Evolutionary conservation across 1,140 invertebrate genomes (phyloP), one percentile per base, ranked within the genome.

Genomic region (Formica selysi): DNA sequence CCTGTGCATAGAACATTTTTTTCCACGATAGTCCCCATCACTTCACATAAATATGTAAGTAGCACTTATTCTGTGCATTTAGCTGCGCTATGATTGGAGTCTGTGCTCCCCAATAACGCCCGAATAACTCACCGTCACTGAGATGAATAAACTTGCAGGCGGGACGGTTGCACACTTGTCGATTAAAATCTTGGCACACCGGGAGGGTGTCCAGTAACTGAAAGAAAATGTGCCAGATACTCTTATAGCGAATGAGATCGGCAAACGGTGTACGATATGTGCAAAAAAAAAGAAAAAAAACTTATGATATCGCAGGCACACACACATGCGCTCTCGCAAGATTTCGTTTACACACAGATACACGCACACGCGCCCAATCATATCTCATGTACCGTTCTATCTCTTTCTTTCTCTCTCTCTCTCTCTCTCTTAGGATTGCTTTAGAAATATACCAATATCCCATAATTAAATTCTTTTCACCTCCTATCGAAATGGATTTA

Each of bases 121-220:
- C 3, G 4, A 51, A 54, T 74, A 92, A 96, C 96, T 96, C 95
- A 99, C 98, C 98, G 97, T 98, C 98, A 96, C 97, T 96, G 96
- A 98, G 97, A 97, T 98, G 98, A 96, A 98, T 98, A 96, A 98
- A 98, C 97, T 98, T 98, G 97, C 98, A 99, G 96, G 98, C 97
- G 96, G 98, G 97, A 96, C 98, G 97, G 96, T 98, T 97, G 97
- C 98, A 98, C 96, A 98, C 97, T 96, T 98, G 98, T 96, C 97
- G 97, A 98, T 98, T 99, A 99, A 99, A 99, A 99, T 99, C 98
- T 98, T 98, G 98, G 98, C 98, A 99, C 97, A 98, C 98, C 98
- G 97, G 98, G 98, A 98, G 98, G 98, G 98, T 99, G 98, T 98
- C 98, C 98, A 98, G 98, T 98, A 99, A 99, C 98, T 99, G 97